phyloP scores from a whole-genome alignment of 2,113 vertebrate genomes.

The Apodemus speciosus region DNA sequence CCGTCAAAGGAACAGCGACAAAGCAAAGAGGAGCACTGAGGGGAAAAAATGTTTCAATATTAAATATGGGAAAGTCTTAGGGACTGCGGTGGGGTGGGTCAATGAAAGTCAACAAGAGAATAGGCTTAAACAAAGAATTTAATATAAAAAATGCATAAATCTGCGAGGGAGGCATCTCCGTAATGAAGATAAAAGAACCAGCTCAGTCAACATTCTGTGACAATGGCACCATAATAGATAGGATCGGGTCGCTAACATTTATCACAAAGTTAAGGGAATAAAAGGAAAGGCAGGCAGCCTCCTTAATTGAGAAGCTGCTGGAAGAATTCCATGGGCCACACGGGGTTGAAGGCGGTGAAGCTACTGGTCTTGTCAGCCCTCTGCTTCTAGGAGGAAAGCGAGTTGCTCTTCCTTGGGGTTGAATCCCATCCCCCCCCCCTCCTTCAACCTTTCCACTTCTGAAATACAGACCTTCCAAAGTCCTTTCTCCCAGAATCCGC shows the following conservation, averaged over 20 bases:
- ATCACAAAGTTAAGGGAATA: conserved; percentile 92
- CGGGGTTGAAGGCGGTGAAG: conserved; percentile 64
- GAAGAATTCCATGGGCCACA: conserved; percentile 81
- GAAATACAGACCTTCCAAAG: background rate
- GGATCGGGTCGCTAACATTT: conserved; percentile 90
- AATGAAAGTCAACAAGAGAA: conserved; percentile 99
- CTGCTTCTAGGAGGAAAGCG: background rate
- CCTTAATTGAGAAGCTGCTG: conserved; percentile 71
- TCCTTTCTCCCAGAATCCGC: background rate
- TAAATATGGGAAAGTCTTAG: conserved; percentile 97
- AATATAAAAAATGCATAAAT: conserved; percentile 99
- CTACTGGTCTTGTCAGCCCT: background rate
- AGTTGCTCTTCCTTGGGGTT: background rate
- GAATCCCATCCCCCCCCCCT: too few relatives aligned
- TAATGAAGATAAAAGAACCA: conserved; percentile 91
- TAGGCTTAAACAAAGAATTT: conserved; percentile 96
- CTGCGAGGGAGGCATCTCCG: conserved; percentile 90
- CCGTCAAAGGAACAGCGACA: conserved; percentile 82
- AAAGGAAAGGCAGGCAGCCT: conserved; percentile 79
- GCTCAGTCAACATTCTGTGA: conserved; percentile 91
- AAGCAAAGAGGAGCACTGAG: conserved; percentile 76
- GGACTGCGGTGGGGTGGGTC: conserved; percentile 91
- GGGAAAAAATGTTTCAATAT: conserved; percentile 84
- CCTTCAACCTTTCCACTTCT: background rate
- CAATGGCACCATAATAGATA: conserved; percentile 88